Conservation (phyloP, 35 echinoderm and acorn worm species). For the Lytechinus variegatus region DNA sequence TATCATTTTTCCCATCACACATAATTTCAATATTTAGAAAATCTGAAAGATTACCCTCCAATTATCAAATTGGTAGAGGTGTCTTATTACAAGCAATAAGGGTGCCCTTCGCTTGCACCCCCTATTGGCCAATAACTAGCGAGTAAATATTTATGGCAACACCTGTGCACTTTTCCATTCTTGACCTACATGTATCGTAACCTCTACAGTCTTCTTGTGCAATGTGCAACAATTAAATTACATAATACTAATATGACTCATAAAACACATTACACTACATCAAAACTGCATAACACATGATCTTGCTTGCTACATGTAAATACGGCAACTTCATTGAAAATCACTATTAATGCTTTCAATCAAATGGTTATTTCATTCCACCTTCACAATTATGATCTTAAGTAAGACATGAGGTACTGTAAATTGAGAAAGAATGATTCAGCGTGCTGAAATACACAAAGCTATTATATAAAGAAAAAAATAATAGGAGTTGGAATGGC, state of each 20-base stretch:
- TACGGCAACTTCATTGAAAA: neutral
- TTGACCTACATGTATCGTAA: too few relatives aligned
- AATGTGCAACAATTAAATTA: neutral
- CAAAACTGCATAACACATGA: neutral
- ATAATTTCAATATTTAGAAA: too few relatives aligned
- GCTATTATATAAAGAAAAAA: neutral
- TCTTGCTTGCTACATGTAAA: neutral
- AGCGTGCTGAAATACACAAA: neutral
- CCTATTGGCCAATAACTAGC: too few relatives aligned
- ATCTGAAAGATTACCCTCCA: too few relatives aligned
- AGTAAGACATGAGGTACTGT: too few relatives aligned
- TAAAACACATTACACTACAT: neutral
- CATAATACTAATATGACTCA: neutral
- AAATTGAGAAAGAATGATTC: neutral
- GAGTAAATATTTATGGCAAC: too few relatives aligned
- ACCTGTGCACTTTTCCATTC: too few relatives aligned
- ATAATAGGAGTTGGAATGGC: neutral
- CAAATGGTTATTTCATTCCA: neutral
- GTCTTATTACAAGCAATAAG: too few relatives aligned
- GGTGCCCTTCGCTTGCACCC: too few relatives aligned
- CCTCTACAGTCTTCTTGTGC: neutral
- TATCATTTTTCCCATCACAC: too few relatives aligned
- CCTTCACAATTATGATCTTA: too few relatives aligned
- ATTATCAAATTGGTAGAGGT: too few relatives aligned
- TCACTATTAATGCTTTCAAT: neutral